Conservation (phyloP, 2,113 vertebrate genomes). For the Alligator mississippiensis region DNA sequence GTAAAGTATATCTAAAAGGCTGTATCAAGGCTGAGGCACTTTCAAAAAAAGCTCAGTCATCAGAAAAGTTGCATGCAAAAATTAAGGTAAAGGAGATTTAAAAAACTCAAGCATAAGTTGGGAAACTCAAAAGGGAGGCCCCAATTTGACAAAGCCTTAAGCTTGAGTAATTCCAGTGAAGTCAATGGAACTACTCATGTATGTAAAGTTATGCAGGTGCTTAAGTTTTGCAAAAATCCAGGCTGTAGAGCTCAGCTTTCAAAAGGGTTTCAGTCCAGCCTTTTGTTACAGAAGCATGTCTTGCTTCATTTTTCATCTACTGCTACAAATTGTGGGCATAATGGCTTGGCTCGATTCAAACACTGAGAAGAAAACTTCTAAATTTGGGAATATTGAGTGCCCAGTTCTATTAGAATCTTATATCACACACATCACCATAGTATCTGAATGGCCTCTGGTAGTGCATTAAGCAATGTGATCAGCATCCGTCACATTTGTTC, state of each 20-base stretch:
- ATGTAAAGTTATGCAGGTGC: conserved; percentile 9
- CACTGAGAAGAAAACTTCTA: background rate
- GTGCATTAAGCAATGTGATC: conserved; percentile 36
- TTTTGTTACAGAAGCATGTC: background rate
- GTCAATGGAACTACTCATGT: conserved; percentile 8
- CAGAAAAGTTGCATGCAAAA: background rate
- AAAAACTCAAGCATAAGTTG: background rate
- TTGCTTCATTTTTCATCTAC: background rate
- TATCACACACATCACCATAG: conserved; percentile 22
- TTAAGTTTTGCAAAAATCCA: conserved; percentile 59
- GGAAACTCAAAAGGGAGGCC: conserved; percentile 23
- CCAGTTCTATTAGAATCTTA: background rate
- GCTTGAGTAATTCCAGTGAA: conserved; percentile 59
- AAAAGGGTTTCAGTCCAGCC: background rate
- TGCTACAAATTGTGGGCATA: background rate
- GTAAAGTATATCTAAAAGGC: background rate
- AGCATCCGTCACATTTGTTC: conserved; percentile 39
- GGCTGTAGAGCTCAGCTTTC: conserved; percentile 32
- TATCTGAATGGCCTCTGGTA: conserved; percentile 42
- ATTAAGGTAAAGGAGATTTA: conserved; percentile 24
- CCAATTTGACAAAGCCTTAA: conserved; percentile 2
- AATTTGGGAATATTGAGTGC: background rate
- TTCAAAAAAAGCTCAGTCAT: conserved; percentile 2
- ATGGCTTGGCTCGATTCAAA: background rate
- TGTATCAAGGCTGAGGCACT: background rate